Evolutionary conservation across 2,113 vertebrate species (phyloP), one percentile per base, ranked within the genome.

Genomic region (Dicerorhinus sumatrensis): DNA sequence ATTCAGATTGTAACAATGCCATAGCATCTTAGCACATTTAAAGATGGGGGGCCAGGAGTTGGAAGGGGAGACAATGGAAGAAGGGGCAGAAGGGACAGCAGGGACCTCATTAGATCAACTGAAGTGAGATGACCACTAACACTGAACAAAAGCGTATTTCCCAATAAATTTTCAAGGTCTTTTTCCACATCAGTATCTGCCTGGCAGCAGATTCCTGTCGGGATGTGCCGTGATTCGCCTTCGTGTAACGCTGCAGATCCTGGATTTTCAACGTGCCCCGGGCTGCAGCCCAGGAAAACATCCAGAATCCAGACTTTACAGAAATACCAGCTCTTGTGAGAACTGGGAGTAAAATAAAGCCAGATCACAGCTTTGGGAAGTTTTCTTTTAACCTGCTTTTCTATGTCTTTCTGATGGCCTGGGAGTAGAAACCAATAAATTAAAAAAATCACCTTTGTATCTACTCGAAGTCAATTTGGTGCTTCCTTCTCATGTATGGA

Each of bases 341-440:
- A 14, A 12, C 6, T 1, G 27, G 23, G 29, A 21, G 46, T 29
- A 3, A 36, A 12, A 18, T 4, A 42, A 6, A 62, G 33, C 23
- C 31, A 31, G 7, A 27, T 18, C 29, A 25, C 2, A 9, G 18
- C 58, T 79, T 39, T 1, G 12, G 18, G 63, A 67, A 10, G 21
- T 25, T 73, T 51, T 9, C n/a, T 62, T 60, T 58, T 39, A 54
- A n/a, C 6, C 25, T 51, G 65, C 77, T 70, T 88, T 58, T 81
- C 63, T 54, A 4, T 87, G 76, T 96, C 36, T 97, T 94, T 76
- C 95, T 77, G 80, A 56, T 89, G 77, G 36, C 58, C 58, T 42
- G 33, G 31, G 65, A 88, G 25, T 51, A 21, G 81, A 63, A 72
- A 75, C 36, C 60, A 8, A 3, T 65, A 82, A 36, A 83, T 11